Conservation (phyloP, 2,797 vertebrate genomes). For the Labeo calbasu region DNA sequence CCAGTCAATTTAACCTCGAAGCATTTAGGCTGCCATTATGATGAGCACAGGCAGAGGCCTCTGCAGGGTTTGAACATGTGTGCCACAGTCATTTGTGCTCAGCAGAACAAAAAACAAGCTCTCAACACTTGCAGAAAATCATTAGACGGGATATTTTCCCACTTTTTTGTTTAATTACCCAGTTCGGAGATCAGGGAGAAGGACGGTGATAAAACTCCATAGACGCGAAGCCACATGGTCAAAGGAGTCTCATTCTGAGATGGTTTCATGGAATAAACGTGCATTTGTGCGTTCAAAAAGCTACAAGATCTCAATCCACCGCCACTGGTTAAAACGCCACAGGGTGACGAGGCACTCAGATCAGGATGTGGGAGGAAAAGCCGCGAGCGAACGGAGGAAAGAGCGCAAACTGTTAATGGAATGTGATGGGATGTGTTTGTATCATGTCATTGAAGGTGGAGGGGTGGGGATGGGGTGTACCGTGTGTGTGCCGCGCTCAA, state of each 20-base stretch:
- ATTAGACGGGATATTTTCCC: not conserved
- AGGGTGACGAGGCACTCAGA: conserved; percentile 1
- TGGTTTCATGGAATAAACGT: not conserved
- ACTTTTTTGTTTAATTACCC: not conserved
- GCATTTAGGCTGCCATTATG: conserved; percentile 87
- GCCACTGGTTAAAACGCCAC: not conserved
- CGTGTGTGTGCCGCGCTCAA: conserved; percentile 66
- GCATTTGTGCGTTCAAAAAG: not conserved
- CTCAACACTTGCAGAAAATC: conserved; percentile 26
- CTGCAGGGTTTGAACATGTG: conserved; percentile 49
- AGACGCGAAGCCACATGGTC: not conserved
- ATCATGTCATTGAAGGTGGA: conserved; percentile 55
- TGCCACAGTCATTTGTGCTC: conserved; percentile 41
- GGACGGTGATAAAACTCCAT: not conserved
- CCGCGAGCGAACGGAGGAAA: conserved; percentile 31
- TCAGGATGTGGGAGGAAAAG: conserved; percentile 20
- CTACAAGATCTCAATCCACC: conserved; percentile 13
- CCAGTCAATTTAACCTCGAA: conserved; percentile 96
- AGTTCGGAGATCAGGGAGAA: not conserved
- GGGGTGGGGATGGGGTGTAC: conserved; percentile 54
- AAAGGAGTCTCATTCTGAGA: conserved; percentile 1
- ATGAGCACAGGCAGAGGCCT: conserved; percentile 55
- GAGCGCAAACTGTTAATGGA: conserved; percentile 67
- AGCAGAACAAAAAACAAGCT: conserved; percentile 38
- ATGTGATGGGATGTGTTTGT: conserved; percentile 58